A percentile compares a stretch with the other conserved stretches of the same genome.
Evolutionary conservation across 2,113 vertebrate genomes (phyloP).

Genomic region (Rhabdomys dilectus): DNA sequence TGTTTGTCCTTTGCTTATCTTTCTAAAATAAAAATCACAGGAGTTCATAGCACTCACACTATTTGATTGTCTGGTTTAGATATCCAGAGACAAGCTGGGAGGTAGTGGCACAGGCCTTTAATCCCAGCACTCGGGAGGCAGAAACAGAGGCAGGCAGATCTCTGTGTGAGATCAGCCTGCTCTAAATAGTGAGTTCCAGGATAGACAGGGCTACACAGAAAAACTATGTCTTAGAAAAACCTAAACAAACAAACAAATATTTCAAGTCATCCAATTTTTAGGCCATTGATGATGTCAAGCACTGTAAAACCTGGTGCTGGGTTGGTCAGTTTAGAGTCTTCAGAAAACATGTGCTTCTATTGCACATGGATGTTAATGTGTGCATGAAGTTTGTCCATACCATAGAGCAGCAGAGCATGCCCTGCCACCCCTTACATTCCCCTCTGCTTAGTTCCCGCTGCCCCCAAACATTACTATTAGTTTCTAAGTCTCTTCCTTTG

Average conservation of each 20-base stretch:
- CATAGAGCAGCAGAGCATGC: not conserved
- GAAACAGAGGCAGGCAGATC: not conserved
- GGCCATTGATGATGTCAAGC: not conserved
- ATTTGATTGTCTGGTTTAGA: not conserved
- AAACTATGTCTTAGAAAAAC: not conserved
- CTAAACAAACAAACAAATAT: not conserved
- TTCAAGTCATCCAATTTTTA: not conserved
- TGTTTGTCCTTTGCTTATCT: not conserved
- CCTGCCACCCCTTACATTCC: not conserved
- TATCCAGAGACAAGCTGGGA: not conserved
- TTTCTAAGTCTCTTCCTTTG: not conserved
- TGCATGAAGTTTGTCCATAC: not conserved
- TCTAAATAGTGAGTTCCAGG: not conserved
- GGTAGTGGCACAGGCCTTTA: not conserved
- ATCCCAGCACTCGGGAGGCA: not conserved
- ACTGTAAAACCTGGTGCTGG: not conserved
- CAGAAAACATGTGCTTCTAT: not conserved
- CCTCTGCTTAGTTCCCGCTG: not conserved
- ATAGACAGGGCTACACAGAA: not conserved
- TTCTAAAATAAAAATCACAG: slow-evolving; percentile 41
- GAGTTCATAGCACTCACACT: not conserved
- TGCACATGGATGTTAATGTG: not conserved
- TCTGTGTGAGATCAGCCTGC: not conserved
- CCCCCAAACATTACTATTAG: not conserved
- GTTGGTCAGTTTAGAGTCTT: not conserved